Evolutionary conservation across 64 coral and sea anemone species (phyloP), one percentile per base, ranked within the genome.

Genomic region (Actinia equina): DNA sequence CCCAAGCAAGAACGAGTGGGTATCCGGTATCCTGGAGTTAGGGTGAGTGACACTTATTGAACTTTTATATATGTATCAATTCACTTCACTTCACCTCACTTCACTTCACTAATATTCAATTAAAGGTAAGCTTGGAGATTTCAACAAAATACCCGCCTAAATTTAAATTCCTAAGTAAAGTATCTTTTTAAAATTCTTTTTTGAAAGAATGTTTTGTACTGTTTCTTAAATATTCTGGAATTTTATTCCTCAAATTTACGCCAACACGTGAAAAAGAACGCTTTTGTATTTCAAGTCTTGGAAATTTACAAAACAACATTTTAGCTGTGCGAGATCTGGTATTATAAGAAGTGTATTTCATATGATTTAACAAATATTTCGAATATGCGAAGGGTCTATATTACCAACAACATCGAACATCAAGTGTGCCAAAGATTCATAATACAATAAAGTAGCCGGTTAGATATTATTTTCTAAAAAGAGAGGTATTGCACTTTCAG

Each of bases 131-230:
- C 82, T 84, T 84, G 30, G 30, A 37, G 30, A 37, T 37, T 37
- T 84, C 82, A 84, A 84, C 82, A 84, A 84, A 84, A 52, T 84
- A 84, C 82, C 52, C 44, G 49, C 57, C 82, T 84, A 84, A 84
- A 25, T 84, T 84, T 58, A 84, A 85, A 85, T 85, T 85, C 83
- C 83, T 85, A 85, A 85, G 59, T 85, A 85, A 62, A 57, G 55
- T 57, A 57, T 57, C 55, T 57, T 57, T 57, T n/a, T n/a, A n/a
- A 57, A 57, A 57, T 57, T 57, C 55, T 57, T 85, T 85, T 85
- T 85, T 56, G 52, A 85, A 85, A 85, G 83, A 85, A 85, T 85
- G 83, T 85, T 85, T 85, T 85, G 83, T 85, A 85, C 83, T 85
- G 83, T 85, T 85, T 85, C 56, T 85, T 22, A 85, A 84, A 84